Base-by-base conservation (phyloP, 2,888 invertebrate species). In the Orthosia gracilis region DNA sequence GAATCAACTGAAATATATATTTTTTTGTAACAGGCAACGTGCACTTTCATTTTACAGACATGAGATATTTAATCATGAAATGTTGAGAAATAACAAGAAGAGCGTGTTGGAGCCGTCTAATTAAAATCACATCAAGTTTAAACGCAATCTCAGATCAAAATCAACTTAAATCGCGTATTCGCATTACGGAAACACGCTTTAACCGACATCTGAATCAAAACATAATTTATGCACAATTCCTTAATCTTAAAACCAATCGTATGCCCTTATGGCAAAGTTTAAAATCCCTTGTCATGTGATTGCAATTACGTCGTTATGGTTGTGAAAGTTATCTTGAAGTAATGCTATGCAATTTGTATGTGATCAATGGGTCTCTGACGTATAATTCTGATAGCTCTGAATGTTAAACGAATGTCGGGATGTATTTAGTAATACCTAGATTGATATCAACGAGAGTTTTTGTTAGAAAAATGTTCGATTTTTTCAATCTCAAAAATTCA, bases 331-430 rank as follows among this genome's bases (percentile, higher is more conserved):
- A n/a, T 23, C 58, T 69, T 58, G 52, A 72, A 70, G 73, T 81
- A 78, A 82, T 85, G 74, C 66, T 58, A 64, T 72, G 81, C 81
- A 86, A 86, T 87, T 87, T 85, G 76, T 71, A 58, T 69, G 85
- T 82, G 77, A 78, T 76, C 74, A 78, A 75, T 76, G 76, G 55
- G 49, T 50, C 47, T 73, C 73, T 78, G 80, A 79, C 62, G 81
- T 77, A 73, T 40, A 52, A 54, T 26, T n/a, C 49, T 69, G 68
- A 74, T 66, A 54, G 49, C 47, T 11, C 54, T 57, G 58, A 69
- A 49, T 64, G 47, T 15, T 62, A n/a, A 58, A 63, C 31, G 54
- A 52, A 80, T 72, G 18, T 40, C 47, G 72, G 47, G 15, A 55
- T 40, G 17, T 4, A 72, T 26, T 70, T 11, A 55, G 2, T 12